phyloP scores from a whole-genome alignment of 2,888 invertebrate genomes.

The Nebria salina region DNA sequence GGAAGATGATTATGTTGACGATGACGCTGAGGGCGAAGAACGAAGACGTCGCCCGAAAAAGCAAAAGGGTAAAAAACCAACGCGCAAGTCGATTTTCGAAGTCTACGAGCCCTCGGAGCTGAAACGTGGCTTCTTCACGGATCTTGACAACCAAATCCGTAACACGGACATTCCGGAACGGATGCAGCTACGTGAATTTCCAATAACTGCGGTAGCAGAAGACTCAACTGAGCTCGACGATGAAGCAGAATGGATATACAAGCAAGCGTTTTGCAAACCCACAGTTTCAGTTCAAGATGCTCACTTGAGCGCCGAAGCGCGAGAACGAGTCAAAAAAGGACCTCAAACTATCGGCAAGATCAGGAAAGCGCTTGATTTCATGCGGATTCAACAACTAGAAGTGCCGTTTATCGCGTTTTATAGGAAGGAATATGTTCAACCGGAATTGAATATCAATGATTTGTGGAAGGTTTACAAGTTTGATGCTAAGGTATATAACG shows the following conservation, averaged over 20 bases:
- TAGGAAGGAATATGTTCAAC: constrained; percentile 96
- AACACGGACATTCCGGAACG: constrained; percentile 91
- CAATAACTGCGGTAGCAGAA: constrained; percentile 83
- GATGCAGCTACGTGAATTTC: constrained; percentile 89
- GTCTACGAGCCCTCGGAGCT: constrained; percentile 98
- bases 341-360: constrained; percentile 87
- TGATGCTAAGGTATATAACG: constrained; percentile 80
- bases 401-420: constrained; percentile 99
- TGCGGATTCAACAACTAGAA: constrained; percentile 94
- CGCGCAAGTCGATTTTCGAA: constrained; percentile 89
- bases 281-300: constrained; percentile 83
- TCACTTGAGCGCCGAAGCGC: constrained; percentile 64
- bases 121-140: constrained; percentile 95
- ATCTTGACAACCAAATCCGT: constrained; percentile 89
- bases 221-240: constrained; percentile 89
- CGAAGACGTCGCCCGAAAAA: constrained; percentile 74
- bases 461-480: constrained; percentile 97
- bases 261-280: constrained; percentile 88
- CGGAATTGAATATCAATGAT: constrained; percentile 93
- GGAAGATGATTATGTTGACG: constrained; percentile 82
- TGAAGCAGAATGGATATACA: constrained; percentile 98
- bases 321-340: constrained; percentile 71
- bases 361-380: constrained; percentile 92
- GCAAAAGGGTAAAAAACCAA: constrained; percentile 77
- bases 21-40: constrained; percentile 75